Base-by-base conservation (phyloP, 2,888 invertebrate genomes). In the Rhingia rostrata region DNA sequence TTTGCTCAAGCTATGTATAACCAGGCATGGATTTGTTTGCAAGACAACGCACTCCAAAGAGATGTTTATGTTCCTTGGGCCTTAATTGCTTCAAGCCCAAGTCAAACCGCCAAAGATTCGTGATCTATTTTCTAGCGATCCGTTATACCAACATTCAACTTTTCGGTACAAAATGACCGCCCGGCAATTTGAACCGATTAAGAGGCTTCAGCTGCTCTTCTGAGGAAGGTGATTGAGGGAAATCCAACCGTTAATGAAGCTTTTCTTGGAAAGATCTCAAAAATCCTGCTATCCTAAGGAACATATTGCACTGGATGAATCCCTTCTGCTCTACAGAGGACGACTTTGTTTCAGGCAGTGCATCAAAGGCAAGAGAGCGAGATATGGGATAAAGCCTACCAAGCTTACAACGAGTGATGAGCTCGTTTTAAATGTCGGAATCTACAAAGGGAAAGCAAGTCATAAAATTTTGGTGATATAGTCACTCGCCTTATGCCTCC, bases 41-140 rank as follows among this genome's bases (percentile, higher is more conserved):
- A n/a, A n/a, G n/a, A n/a, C 32, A 51, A 51, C 51, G 32, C 51
- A 51, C 32, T 51, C 32, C 51, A 10, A 51, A 33, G 10, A 51
- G 51, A 51, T 51, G 51, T 51, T 32, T 32, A 51, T 32, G 51
- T 51, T 51, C 51, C 51, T 51, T 51, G 51, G 51, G 51, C 51
- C 32, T 51, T 7, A 2, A 6, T 47, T 47, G 14, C 14, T 47
- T 47, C 47, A 47, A n/a, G n/a, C n/a, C n/a, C n/a, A n/a, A n/a
- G n/a, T n/a, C n/a, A n/a, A n/a, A n/a, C n/a, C n/a, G n/a, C n/a
- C n/a, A n/a, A n/a, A n/a, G n/a, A n/a, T n/a, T n/a, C n/a, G n/a
- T n/a, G n/a, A n/a, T n/a, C n/a, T n/a, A n/a, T n/a, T n/a, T n/a
- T n/a, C n/a, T n/a, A n/a, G n/a, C n/a, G n/a, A n/a, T n/a, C n/a